These are phyloP conservation scores for Ptychodera flava DNA, from an alignment of 35 echinoderm and acorn worm species.

Conservation along the genomic window DNA sequence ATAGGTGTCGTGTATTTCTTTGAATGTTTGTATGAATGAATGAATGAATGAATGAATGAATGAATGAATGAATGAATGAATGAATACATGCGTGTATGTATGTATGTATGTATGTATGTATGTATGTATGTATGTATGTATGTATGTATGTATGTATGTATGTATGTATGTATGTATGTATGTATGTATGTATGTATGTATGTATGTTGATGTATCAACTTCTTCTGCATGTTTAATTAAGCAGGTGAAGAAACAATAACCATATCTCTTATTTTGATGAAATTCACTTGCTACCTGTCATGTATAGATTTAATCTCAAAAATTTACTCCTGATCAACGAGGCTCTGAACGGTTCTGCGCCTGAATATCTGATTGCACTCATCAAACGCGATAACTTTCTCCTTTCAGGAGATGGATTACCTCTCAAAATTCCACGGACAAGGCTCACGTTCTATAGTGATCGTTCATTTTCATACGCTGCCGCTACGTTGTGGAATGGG, in stretches of 20 bases:
- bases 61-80: constrained; percentile 2
- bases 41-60: not conserved
- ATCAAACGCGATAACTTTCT: not conserved
- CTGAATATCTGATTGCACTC: not conserved
- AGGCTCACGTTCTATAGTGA: not conserved
- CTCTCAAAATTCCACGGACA: not conserved
- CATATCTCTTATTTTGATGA: too few relatives aligned
- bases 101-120: not conserved
- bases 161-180: constrained; percentile 2
- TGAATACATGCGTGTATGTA: not conserved
- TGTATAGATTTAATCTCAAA: not conserved
- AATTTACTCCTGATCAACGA: too few relatives aligned
- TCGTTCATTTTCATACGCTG: not conserved
- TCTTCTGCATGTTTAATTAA: not conserved
- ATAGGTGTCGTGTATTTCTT: too few relatives aligned
- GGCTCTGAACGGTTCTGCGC: too few relatives aligned
- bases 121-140: not conserved
- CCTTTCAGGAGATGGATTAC: not conserved
- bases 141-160: not conserved
- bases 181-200: not conserved
- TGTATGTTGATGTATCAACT: not conserved
- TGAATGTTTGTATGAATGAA: too few relatives aligned
- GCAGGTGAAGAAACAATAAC: not conserved
- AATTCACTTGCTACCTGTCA: not conserved
- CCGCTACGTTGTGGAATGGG: too few relatives aligned